phyloP scores from a whole-genome alignment of 2,888 invertebrate species.

The Xylota sylvarum region DNA sequence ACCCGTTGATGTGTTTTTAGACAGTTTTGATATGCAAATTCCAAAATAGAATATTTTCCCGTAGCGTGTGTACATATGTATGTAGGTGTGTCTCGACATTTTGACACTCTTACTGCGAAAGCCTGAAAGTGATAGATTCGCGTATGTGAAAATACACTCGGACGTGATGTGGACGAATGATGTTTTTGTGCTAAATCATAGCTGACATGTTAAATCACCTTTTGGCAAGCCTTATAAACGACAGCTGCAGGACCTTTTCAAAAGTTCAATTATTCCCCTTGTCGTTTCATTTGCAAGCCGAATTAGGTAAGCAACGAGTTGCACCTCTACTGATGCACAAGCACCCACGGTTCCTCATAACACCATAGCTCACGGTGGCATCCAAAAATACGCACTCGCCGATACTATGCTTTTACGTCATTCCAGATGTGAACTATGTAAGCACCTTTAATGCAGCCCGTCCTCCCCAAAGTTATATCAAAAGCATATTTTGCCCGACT shows the following conservation, averaged over 20 bases:
- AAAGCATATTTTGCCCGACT: slow-evolving; percentile 59
- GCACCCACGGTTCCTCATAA: neutral
- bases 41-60: too few relatives aligned
- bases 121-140: neutral
- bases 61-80: too few relatives aligned
- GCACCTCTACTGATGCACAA: neutral
- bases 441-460: slow-evolving; percentile 57
- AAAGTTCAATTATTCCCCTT: neutral
- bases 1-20: too few relatives aligned
- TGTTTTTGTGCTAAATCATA: slow-evolving; percentile 12
- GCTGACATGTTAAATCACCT: neutral
- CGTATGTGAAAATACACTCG: neutral
- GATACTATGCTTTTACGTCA: neutral
- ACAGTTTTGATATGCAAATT: too few relatives aligned
- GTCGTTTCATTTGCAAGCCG: neutral
- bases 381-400: slow-evolving; percentile 33
- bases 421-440: slow-evolving; percentile 46
- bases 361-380: neutral
- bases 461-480: slow-evolving; percentile 18
- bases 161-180: neutral
- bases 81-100: neutral
- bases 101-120: neutral
- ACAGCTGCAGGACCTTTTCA: neutral
- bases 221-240: neutral
- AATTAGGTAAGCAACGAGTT: neutral